Evolutionary conservation across 2,888 invertebrate species (phyloP), one percentile per base, ranked within the genome.

Genomic region (Drosophila neonasuta): DNA sequence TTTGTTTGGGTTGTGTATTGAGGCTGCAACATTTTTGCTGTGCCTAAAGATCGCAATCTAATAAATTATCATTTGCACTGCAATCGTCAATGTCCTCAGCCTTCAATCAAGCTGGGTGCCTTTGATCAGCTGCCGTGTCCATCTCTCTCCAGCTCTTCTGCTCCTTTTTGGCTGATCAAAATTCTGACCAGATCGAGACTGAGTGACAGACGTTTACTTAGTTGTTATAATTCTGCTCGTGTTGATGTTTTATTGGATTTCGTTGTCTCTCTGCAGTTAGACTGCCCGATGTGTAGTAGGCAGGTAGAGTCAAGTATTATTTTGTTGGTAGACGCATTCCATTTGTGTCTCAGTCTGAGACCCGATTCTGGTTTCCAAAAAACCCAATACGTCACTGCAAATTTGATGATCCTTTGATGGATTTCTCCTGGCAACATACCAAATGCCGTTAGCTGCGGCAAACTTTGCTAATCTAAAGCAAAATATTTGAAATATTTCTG

Each of bases 51-150:
- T 85, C 74, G 64, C 87, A 80, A 84, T 84, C 84, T 85, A 84
- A 84, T 84, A 84, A 84, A 84, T 84, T 84, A 87, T 84, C 87
- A 87, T 87, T 85, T 85, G 85, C 85, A 79, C 84, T 83, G 85
- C 85, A 84, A 79, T 86, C 83, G 79, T 82, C 82, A 81, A 70
- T 73, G 78, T 68, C 82, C 72, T 71, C 56, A 70, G 77, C 68
- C 76, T 80, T 80, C 86, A 86, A 84, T 78, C 86, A 86, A 80
- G 55, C 59, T 75, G 69, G 72, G 61, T 45, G 77, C 81, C 86
- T 84, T 84, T 84, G 84, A 87, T 84, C 84, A 82, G 77, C 83
- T 71, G 83, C 83, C 84, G 84, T 73, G 63, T 39, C 36, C 74
- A 17, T 15, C 11, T 13, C 11, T 13, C 39, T 41, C 42, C 34